Evolutionary conservation across 2,797 vertebrate genomes (phyloP).

Genomic region (Octomys mimax): DNA sequence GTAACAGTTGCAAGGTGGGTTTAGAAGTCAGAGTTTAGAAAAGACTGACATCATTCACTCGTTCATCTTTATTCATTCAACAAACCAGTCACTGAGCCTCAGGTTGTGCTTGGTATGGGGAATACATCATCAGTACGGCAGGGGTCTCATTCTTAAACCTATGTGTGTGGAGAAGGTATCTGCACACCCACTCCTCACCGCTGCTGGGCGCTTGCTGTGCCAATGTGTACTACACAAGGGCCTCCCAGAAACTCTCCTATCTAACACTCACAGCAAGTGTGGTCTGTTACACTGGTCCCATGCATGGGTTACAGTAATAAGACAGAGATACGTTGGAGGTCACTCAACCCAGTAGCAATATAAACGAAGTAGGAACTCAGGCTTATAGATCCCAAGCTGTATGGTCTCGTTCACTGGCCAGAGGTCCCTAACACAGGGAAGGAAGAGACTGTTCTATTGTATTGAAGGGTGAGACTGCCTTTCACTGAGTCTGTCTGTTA

Average conservation of each 20-base stretch:
- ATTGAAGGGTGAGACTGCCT: background rate
- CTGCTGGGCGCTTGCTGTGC: background rate
- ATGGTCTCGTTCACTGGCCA: background rate
- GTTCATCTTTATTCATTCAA: conserved; percentile 51
- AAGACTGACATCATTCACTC: conserved; percentile 36
- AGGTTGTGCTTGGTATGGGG: background rate
- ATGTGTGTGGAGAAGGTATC: background rate
- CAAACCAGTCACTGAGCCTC: background rate
- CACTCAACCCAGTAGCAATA: background rate
- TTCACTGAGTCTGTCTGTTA: background rate
- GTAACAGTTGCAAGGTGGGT: background rate
- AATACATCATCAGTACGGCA: background rate
- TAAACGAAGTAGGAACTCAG: background rate
- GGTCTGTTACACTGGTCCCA: background rate
- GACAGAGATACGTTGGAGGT: conserved; percentile 15
- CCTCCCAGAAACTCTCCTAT: background rate
- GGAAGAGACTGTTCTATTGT: background rate
- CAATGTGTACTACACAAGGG: background rate
- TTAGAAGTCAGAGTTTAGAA: conserved; percentile 22
- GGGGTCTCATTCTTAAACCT: background rate
- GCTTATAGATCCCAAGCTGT: background rate
- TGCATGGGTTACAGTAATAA: background rate
- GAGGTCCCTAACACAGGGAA: background rate
- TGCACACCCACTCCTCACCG: background rate
- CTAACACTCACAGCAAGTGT: background rate